phyloP scores from a whole-genome alignment of 2,797 vertebrate genomes.

The Sebastiscus albofasciatus region DNA sequence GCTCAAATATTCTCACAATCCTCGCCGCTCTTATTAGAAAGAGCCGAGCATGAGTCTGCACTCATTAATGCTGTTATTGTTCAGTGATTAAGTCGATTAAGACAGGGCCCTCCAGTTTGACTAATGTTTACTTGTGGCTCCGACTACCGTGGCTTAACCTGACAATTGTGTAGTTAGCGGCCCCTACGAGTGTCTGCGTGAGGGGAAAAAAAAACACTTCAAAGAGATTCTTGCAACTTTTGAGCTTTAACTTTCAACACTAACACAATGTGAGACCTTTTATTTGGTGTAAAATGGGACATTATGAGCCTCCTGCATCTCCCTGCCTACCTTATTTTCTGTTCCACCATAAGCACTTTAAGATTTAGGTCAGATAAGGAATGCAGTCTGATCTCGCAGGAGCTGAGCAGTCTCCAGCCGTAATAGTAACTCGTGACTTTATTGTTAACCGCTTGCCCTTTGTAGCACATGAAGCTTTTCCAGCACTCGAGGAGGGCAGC shows the following conservation, averaged over 20 bases:
- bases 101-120: slow-evolving; percentile 29
- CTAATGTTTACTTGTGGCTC: slow-evolving; percentile 42
- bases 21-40: slow-evolving; percentile 60
- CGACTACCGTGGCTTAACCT: slow-evolving; percentile 8
- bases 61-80: slow-evolving; percentile 79
- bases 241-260: slow-evolving; percentile 13
- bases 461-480: slow-evolving; percentile 54
- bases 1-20: slow-evolving; percentile 73
- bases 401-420: slow-evolving; percentile 64
- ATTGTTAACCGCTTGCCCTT: slow-evolving; percentile 60
- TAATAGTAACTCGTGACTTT: slow-evolving; percentile 73
- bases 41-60: slow-evolving; percentile 63
- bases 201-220: not conserved
- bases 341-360: slow-evolving; percentile 53
- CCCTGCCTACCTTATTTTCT: slow-evolving; percentile 20
- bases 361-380: slow-evolving; percentile 74
- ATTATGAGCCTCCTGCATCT: slow-evolving; percentile 7
- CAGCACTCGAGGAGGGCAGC: slow-evolving; percentile 22
- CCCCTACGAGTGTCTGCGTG: not conserved
- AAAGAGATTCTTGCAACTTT: slow-evolving; percentile 9
- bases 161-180: not conserved
- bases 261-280: not conserved
- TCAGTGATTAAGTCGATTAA: slow-evolving; percentile 71
- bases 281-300: slow-evolving; percentile 8
- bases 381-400: slow-evolving; percentile 68